Conservation (phyloP, 2,888 invertebrate genomes). For the Chouioia cunea region DNA sequence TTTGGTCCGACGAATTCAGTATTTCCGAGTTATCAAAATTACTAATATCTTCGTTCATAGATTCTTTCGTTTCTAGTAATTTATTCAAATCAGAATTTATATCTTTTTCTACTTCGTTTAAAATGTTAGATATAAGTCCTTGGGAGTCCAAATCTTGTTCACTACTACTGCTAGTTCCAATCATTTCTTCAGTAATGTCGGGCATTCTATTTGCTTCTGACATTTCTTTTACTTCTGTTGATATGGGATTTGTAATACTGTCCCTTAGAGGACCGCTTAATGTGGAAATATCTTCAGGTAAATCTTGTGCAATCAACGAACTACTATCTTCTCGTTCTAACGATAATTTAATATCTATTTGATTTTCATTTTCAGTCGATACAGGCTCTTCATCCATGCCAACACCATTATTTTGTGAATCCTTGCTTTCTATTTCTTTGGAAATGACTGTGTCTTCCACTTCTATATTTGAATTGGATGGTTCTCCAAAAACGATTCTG, state of each 20-base stretch:
- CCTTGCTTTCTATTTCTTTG: no score
- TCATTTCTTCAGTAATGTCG: neutral
- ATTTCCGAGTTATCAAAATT: slow-evolving; percentile 14
- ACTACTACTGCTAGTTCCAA: slow-evolving; percentile 1
- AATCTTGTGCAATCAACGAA: slow-evolving; percentile 13
- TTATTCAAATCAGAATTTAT: slow-evolving; percentile 10
- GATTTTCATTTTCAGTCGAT: slow-evolving; percentile 19
- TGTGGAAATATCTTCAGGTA: slow-evolving; percentile 11
- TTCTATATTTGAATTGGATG: slow-evolving; percentile 27
- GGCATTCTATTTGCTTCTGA: slow-evolving; percentile 13
- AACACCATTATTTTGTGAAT: slow-evolving; percentile 15
- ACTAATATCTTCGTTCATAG: slow-evolving; percentile 12
- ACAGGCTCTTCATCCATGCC: slow-evolving; percentile 3
- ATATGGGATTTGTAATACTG: neutral
- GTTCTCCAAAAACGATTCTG: neutral
- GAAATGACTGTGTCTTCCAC: slow-evolving; percentile 4
- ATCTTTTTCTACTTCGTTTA: slow-evolving; percentile 17
- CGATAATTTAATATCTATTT: slow-evolving; percentile 47
- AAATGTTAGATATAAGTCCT: slow-evolving; percentile 4
- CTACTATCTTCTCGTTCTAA: slow-evolving; percentile 48
- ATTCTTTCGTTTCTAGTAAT: slow-evolving; percentile 21
- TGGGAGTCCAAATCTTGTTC: slow-evolving; percentile 3
- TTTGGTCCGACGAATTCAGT: neutral
- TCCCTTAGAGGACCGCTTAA: slow-evolving; percentile 18
- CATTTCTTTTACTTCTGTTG: slow-evolving; percentile 24